Evolutionary conservation across 1,140 invertebrate genomes (phyloP).

Genomic region (Goniozus legneri): DNA sequence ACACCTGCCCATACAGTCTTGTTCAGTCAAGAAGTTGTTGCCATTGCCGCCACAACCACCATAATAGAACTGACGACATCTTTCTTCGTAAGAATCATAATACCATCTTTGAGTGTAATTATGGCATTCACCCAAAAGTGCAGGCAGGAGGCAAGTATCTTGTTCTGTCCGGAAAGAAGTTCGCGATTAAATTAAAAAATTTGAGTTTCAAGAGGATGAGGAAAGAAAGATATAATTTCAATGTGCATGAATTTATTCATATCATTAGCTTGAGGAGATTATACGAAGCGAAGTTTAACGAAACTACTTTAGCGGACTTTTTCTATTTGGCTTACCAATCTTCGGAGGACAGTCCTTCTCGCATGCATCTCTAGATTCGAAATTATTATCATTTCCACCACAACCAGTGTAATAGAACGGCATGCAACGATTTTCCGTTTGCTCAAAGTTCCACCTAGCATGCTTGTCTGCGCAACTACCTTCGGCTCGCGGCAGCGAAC

Average conservation of each 20-base stretch:
- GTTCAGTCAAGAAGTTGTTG: constrained; percentile 72
- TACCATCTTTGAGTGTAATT: constrained; percentile 79
- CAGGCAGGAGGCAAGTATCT: constrained; percentile 73
- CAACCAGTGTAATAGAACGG: constrained; percentile 95
- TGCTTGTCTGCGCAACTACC: constrained; percentile 78
- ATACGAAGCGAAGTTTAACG: background rate
- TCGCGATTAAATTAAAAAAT: constrained; percentile 2
- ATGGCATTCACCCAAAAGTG: constrained; percentile 73
- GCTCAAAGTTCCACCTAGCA: constrained; percentile 84
- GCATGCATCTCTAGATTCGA: constrained; percentile 74
- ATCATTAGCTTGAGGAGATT: too few species aligned
- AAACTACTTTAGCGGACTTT: constrained; percentile 6
- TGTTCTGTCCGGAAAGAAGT: constrained; percentile 54
- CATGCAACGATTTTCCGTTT: constrained; percentile 79
- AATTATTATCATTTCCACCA: constrained; percentile 86
- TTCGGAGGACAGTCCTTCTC: constrained; percentile 74
- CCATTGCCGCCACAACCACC: constrained; percentile 78
- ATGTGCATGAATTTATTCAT: too few species aligned
- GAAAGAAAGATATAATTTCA: too few species aligned
- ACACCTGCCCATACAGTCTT: constrained; percentile 66
- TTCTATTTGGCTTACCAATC: constrained; percentile 63
- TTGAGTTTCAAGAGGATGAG: background rate
- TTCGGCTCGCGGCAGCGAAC: constrained; percentile 71
- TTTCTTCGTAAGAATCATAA: constrained; percentile 70
- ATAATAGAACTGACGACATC: constrained; percentile 77